A percentile compares a stretch with the other conserved stretches of the same genome.
Conservation (phyloP, 2,888 invertebrate species). For the Tuta absoluta region DNA sequence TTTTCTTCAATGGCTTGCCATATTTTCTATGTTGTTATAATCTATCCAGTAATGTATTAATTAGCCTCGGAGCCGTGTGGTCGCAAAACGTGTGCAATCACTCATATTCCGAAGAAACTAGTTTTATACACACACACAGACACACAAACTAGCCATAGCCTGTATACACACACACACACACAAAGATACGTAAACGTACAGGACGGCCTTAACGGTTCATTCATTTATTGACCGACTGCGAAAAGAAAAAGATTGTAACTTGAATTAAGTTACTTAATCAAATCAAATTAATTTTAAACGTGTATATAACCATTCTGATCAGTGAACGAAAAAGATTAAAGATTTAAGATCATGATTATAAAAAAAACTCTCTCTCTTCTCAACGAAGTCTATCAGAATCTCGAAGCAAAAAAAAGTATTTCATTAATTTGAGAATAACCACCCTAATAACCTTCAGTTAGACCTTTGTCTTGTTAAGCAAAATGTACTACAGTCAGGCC, state of each 20-base stretch:
- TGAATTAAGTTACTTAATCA: background rate
- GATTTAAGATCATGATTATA: no score
- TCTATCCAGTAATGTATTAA: constrained; percentile 18
- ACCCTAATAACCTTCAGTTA: background rate
- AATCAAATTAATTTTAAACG: no score
- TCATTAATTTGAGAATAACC: background rate
- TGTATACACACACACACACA: constrained; percentile 28
- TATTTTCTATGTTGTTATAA: background rate
- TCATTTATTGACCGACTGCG: constrained; percentile 5
- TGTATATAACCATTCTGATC: no score
- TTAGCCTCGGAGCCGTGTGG: constrained; percentile 46
- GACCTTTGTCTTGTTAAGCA: background rate
- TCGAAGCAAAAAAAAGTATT: background rate
- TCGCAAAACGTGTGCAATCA: constrained; percentile 56
- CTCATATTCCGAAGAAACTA: constrained; percentile 69
- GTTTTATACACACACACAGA: constrained; percentile 51
- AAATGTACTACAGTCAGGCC: no score
- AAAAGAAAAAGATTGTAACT: background rate
- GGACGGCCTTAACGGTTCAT: constrained; percentile 19
- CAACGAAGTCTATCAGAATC: no score
- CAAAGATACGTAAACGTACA: constrained; percentile 20
- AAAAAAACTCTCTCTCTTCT: no score
- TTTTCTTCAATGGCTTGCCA: background rate
- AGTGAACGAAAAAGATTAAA: no score
- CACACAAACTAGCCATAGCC: constrained; percentile 24